These are phyloP conservation scores for Syngnathus typhle DNA, from an alignment of 2,113 vertebrate genomes.

Conservation along the genomic window DNA sequence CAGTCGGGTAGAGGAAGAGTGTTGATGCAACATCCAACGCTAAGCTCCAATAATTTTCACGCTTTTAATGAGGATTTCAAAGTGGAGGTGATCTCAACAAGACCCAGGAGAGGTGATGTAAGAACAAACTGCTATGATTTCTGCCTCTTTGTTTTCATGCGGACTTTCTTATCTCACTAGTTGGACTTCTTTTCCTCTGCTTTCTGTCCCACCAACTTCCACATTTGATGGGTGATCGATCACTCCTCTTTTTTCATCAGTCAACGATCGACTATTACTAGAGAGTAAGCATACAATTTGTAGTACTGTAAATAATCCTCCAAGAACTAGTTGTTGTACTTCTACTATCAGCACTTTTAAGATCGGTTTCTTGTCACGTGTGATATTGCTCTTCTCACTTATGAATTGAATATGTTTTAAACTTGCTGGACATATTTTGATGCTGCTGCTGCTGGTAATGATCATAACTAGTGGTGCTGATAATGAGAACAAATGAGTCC, in stretches of 20 bases:
- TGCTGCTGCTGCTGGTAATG: background rate
- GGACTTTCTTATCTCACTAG: background rate
- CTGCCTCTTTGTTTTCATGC: background rate
- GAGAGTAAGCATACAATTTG: background rate
- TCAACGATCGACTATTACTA: background rate
- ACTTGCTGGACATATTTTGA: background rate
- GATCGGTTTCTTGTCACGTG: no score
- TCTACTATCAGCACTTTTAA: background rate
- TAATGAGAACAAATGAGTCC: background rate
- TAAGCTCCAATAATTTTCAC: background rate
- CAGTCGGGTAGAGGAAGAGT: background rate
- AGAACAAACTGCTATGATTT: conserved; percentile 3
- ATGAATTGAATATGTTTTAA: background rate
- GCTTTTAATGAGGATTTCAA: conserved; percentile 10
- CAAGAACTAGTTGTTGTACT: background rate
- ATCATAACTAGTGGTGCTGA: background rate
- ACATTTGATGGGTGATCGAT: background rate
- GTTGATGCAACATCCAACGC: background rate
- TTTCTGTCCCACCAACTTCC: no score
- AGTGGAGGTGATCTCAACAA: background rate
- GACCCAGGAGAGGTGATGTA: conserved; percentile 15
- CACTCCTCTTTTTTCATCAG: background rate
- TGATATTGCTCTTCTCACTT: background rate
- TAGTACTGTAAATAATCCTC: background rate
- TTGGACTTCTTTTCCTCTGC: background rate